Evolutionary conservation across 2,113 vertebrate genomes (phyloP).

Genomic region (Campylorhamphus procurvoides): DNA sequence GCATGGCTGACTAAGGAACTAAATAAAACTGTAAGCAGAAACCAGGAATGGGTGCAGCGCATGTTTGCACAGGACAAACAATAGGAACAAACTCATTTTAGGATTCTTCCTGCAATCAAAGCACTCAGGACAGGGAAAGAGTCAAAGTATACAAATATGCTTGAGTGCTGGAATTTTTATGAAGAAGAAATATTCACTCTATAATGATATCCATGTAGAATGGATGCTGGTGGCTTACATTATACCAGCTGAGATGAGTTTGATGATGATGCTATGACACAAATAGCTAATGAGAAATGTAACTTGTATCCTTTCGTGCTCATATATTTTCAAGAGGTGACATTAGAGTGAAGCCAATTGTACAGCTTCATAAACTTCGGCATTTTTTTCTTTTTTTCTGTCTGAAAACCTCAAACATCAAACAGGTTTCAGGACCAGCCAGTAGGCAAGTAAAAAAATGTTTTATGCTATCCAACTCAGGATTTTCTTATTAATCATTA

Average conservation of each 20-base stretch:
- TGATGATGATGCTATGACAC: not conserved
- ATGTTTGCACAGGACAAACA: not conserved
- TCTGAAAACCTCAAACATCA: not conserved
- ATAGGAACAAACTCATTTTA: not conserved
- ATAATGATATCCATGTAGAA: not conserved
- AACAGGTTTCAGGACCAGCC: not conserved
- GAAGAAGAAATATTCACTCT: not conserved
- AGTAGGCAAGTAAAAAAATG: not conserved
- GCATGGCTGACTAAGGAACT: not conserved
- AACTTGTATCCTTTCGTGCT: not conserved
- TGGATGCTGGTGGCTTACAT: not conserved
- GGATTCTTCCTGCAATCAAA: not conserved
- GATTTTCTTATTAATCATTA: not conserved
- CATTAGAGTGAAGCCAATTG: not conserved
- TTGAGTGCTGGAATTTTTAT: not conserved
- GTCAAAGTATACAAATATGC: not conserved
- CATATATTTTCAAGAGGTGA: not conserved
- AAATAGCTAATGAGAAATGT: not conserved
- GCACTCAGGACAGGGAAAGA: not conserved
- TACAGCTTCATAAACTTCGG: not conserved
- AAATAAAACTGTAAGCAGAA: slow-evolving; percentile 32
- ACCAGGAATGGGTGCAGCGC: not conserved
- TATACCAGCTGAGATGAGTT: not conserved
- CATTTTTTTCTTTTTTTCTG: not conserved
- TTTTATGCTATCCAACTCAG: not conserved